A percentile compares a stretch with the other conserved stretches of the same genome.
Conservation (phyloP, 2,888 invertebrate genomes). For the Alitta virens region DNA sequence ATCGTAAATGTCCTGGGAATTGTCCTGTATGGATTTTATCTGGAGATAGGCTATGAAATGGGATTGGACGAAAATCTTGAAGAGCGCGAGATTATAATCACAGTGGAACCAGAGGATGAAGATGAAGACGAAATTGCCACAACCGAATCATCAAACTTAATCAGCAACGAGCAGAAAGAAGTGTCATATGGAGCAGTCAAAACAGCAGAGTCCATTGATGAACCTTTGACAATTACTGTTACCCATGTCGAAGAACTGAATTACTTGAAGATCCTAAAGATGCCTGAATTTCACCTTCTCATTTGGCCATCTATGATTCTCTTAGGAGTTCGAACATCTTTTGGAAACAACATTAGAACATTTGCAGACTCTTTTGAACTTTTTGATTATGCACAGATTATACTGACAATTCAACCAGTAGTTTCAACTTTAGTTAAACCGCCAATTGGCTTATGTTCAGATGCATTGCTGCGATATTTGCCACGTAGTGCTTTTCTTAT, state of each 20-base stretch:
- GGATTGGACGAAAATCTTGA: too few species aligned
- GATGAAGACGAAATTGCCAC: too few species aligned
- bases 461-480: not conserved
- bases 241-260: too few species aligned
- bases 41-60: not conserved
- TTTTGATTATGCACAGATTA: not conserved
- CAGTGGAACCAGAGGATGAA: too few species aligned
- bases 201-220: too few species aligned
- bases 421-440: not conserved
- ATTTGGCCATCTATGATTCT: not conserved
- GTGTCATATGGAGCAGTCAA: too few species aligned
- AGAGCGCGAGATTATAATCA: too few species aligned
- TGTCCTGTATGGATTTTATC: not conserved
- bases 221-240: too few species aligned
- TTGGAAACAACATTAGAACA: not conserved
- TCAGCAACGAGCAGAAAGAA: too few species aligned
- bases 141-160: too few species aligned
- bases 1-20: not conserved
- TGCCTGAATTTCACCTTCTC: not conserved
- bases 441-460: not conserved
- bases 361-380: slow-evolving; percentile 1
- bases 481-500: not conserved
- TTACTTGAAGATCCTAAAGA: not conserved
- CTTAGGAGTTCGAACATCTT: not conserved
- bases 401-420: not conserved